Evolutionary conservation across 1,140 invertebrate genomes (phyloP), one percentile per base, ranked within the genome.

Genomic region (Notospermus geniculatus): DNA sequence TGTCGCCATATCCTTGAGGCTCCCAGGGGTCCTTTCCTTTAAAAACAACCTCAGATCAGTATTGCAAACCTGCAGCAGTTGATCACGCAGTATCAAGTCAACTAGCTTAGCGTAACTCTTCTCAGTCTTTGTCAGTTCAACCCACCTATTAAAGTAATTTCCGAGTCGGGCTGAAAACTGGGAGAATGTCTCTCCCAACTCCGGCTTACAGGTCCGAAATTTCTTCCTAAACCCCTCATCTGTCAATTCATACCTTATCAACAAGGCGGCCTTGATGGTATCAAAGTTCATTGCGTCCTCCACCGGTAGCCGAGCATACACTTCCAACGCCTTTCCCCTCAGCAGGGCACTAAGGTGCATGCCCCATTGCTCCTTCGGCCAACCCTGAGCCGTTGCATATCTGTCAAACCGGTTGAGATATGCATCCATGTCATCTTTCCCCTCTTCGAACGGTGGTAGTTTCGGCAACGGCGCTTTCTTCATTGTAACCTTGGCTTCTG

Each of bases 341-440:
- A 50, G n/a, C 9, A 50, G 46, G 46, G 46, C 46, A 50, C 46
- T 50, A 5, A 50, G n/a, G 25, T n/a, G 5, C 45, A 58, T 59
- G 23, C 55, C 43, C 50, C 50, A 59, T 32, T 46, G 28, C n/a
- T 25, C 43, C 11, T 36, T 53, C 28, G 15, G 17, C n/a, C 22
- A 32, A 4, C 11, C 11, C 27, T 25, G 19, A 2, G 30, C 15
- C 17, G 9, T 17, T 11, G 56, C 22, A 23, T 58, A 25, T 9
- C 36, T 30, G 2, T 25, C 56, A 9, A 58, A 58, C 4, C 39
- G 56, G 7, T 30, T 9, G 5, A 58, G 25, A n/a, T 23, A 50
- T 23, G 5, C n/a, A 50, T 50, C 46, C 25, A 50, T 50, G n/a
- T 50, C 46, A 54, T 46, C 23, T 46, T 30, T 2, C 11, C 15